These are phyloP conservation scores for Apostichopus californicus DNA, from an alignment of 35 echinoderm and acorn worm genomes.

Conservation along the genomic window DNA sequence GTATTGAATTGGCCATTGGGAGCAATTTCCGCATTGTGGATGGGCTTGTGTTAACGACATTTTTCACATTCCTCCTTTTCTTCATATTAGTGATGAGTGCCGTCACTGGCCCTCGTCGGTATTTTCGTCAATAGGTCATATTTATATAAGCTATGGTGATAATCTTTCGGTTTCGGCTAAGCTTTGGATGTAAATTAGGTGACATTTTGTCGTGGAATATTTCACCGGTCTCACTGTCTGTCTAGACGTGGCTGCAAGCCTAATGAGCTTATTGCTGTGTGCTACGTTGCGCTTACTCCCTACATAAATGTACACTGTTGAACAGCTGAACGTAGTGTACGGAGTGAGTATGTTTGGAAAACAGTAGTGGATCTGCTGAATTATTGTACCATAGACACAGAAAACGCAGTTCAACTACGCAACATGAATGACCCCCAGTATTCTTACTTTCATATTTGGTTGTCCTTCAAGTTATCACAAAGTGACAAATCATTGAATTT, in stretches of 20 bases:
- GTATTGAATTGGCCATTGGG: not conserved
- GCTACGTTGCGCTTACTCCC: conserved; percentile 29
- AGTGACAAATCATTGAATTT: too few species aligned
- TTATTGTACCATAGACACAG: too few species aligned
- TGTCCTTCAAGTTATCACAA: too few species aligned
- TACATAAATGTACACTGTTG: not conserved
- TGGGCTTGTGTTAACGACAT: conserved; percentile 26
- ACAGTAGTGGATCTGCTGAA: too few species aligned
- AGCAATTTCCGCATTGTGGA: conserved; percentile 37
- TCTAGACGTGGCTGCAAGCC: conserved; percentile 53
- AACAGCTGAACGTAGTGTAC: too few species aligned
- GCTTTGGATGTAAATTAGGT: conserved; percentile 36
- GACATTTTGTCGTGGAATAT: conserved; percentile 23
- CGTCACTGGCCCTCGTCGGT: conserved; percentile 20
- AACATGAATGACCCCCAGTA: too few species aligned
- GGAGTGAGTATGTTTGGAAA: too few species aligned
- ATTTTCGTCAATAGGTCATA: conserved; percentile 44
- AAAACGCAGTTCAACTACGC: too few species aligned
- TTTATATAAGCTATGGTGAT: conserved; percentile 18
- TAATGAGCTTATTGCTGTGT: conserved; percentile 44
- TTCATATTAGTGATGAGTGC: not conserved
- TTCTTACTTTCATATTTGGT: too few species aligned
- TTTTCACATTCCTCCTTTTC: conserved; percentile 46
- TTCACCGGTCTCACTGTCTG: conserved; percentile 23
- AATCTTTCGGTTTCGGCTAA: not conserved